Evolutionary conservation across 2,797 vertebrate genomes (phyloP), one percentile per base, ranked within the genome.

Genomic region (Arrhamphus sclerolepis): DNA sequence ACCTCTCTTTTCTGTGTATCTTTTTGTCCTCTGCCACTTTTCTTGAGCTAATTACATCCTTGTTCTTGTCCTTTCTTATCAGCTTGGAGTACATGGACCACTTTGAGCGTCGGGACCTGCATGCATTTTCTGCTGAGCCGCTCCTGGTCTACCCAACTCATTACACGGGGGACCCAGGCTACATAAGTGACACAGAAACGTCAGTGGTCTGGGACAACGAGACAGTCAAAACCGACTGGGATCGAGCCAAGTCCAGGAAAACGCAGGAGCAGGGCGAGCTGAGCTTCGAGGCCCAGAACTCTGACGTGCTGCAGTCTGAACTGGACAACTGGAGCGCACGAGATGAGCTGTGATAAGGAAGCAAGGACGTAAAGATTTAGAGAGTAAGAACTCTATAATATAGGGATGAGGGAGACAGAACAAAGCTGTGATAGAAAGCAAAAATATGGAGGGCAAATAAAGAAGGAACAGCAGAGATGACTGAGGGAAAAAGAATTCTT

Each of bases 141-240:
- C 91, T 97, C 14, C 91, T 97, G 4, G 78, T 95, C 22, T 96
- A 92, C 57, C 95, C 95, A 0, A 96, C 95, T 0, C 95, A 97
- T 72, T 97, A 96, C 91, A 96, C 95, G 0, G 95, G 95, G 1
- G 95, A 97, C 0, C 6, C 55, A 0, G 95, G 95, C 5, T 97
- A 97, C 64, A 77, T 97, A 67, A 97, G 95, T 0, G 95, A 96
- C 90, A 97, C 95, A 0, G 95, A 97, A 78, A 96, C 95, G 10
- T 96, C 95, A 0, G 94, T 94, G 0, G 88, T 96, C 10, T 97
- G 95, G 95, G 90, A 96, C 88, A 92, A 96, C 1, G 94, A 95
- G 68, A 83, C 74, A 0, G 28, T 93, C 22, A 86, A 51, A 75
- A 95, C 95, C 0, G 95, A 96, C 89, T 95, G 95, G 95, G 94